A percentile compares a stretch with the other conserved stretches of the same genome.
These are phyloP conservation scores for Emys orbicularis DNA, from an alignment of 2,797 vertebrate species.

Conservation along the genomic window DNA sequence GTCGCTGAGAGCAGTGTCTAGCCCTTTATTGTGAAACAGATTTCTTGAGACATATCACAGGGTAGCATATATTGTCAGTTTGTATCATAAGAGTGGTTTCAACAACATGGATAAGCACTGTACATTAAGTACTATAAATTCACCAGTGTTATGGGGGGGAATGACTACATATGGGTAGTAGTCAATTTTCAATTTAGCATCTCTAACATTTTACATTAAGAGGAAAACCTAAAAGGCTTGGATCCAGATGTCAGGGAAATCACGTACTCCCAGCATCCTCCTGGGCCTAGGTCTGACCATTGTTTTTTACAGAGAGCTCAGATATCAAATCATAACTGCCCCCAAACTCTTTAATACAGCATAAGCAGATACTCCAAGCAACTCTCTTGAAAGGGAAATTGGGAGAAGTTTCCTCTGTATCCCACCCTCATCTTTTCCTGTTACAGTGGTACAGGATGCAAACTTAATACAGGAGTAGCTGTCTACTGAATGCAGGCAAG, in stretches of 20 bases:
- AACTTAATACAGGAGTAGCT: background rate
- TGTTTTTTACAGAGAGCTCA: background rate
- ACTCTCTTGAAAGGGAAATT: background rate
- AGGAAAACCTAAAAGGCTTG: background rate
- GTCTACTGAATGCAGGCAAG: background rate
- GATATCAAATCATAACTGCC: background rate
- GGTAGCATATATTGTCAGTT: constrained; percentile 14
- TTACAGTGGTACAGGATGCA: background rate
- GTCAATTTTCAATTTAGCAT: background rate
- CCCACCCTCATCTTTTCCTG: background rate
- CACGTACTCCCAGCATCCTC: background rate
- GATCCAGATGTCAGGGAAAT: background rate
- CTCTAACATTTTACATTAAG: background rate
- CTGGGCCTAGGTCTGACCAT: background rate
- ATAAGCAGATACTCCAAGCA: background rate
- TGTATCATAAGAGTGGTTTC: background rate
- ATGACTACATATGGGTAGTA: fast-evolving
- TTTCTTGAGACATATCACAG: background rate
- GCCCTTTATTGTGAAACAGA: constrained; percentile 1
- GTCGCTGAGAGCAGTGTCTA: constrained; percentile 24
- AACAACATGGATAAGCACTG: background rate
- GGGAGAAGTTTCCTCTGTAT: background rate
- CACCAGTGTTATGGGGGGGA: background rate
- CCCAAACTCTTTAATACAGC: background rate
- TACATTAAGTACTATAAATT: background rate